These are phyloP conservation scores for Torymus texanus DNA, from an alignment of 2,888 invertebrate genomes.

Conservation along the genomic window DNA sequence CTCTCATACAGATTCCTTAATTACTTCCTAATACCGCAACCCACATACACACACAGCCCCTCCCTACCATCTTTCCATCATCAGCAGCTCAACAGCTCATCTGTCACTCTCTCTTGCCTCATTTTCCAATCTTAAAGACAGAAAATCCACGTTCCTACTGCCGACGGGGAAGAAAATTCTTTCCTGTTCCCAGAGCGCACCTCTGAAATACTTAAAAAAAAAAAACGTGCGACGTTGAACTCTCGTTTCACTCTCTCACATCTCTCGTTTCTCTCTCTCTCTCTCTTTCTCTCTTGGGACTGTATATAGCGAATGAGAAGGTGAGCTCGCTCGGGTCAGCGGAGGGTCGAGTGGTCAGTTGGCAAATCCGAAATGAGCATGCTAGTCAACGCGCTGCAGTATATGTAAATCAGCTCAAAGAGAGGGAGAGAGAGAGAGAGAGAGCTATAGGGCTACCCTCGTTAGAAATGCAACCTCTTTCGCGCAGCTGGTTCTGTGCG, in stretches of 20 bases:
- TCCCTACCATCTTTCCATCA: too few species aligned
- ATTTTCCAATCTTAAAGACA: too few species aligned
- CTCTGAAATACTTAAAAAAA: too few species aligned
- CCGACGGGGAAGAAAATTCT: too few species aligned
- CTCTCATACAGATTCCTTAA: too few species aligned
- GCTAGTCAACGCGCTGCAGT: slow-evolving; percentile 64
- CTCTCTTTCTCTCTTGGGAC: too few species aligned
- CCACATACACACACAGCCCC: too few species aligned
- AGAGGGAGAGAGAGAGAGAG: too few species aligned
- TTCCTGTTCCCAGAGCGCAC: too few species aligned
- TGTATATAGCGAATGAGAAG: background rate
- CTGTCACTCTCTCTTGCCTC: background rate
- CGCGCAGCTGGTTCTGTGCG: background rate
- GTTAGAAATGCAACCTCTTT: slow-evolving; percentile 23
- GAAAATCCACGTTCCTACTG: background rate
- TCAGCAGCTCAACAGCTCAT: slow-evolving; percentile 7
- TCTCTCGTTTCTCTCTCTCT: too few species aligned
- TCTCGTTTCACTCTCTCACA: too few species aligned
- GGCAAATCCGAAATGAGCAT: slow-evolving; percentile 67
- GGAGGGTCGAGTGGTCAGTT: slow-evolving; percentile 43
- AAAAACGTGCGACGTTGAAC: slow-evolving; percentile 27
- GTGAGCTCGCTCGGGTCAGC: background rate
- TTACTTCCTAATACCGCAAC: too few species aligned
- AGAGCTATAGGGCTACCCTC: slow-evolving; percentile 52
- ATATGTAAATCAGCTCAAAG: slow-evolving; percentile 60